These are phyloP conservation scores for Petrosia ficiformis DNA, from an alignment of 37 sponge, comb jelly and placozoan species.

Conservation along the genomic window DNA sequence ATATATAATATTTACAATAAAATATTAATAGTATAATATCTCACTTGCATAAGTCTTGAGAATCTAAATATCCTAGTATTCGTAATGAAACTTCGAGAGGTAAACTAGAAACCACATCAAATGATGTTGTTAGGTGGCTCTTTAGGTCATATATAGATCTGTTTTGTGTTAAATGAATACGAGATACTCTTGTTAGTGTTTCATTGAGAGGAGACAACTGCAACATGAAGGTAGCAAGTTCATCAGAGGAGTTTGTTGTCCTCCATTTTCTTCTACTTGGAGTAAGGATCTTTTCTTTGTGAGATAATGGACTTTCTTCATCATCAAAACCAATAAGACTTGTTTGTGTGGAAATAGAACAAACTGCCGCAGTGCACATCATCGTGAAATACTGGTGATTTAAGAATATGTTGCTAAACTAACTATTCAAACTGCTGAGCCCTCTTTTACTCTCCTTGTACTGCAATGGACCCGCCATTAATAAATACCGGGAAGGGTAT, in stretches of 20 bases:
- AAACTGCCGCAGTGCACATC: neutral
- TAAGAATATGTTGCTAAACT: neutral
- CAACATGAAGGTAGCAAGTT: neutral
- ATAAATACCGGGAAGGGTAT: neutral
- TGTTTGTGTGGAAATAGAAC: neutral
- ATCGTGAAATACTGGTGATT: neutral
- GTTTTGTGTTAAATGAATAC: neutral
- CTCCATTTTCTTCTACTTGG: neutral
- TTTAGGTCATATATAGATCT: neutral
- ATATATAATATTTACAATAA: neutral
- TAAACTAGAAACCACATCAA: slow-evolving; percentile 27
- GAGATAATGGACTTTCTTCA: no score
- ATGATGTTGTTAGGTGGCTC: neutral
- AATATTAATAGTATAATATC: neutral
- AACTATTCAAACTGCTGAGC: neutral
- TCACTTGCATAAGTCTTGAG: slow-evolving; percentile 47
- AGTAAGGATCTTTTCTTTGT: no score
- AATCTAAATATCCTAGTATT: slow-evolving; percentile 23
- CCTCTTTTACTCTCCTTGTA: neutral
- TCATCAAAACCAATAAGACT: neutral
- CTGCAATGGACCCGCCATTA: neutral
- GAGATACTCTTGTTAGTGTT: neutral
- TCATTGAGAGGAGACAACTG: neutral
- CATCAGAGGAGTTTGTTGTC: neutral
- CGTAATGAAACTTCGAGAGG: slow-evolving; percentile 29